phyloP scores from a whole-genome alignment of 1,140 invertebrate genomes.

The Diploscapter pachys region DNA sequence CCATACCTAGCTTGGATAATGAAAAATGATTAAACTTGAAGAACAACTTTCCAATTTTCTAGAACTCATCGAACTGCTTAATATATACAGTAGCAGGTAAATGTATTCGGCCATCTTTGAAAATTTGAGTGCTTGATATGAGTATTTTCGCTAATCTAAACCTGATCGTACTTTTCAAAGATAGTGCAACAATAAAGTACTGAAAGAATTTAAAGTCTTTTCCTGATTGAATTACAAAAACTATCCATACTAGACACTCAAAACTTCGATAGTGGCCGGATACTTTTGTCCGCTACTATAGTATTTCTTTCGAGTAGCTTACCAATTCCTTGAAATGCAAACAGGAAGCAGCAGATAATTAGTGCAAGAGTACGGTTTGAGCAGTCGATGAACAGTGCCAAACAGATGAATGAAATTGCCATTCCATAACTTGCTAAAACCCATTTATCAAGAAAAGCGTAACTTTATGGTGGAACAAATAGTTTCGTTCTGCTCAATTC shows the following conservation, averaged over 20 bases:
- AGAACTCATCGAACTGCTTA: too few species aligned
- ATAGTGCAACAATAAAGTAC: too few species aligned
- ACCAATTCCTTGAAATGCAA: not conserved
- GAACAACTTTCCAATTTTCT: slow-evolving; percentile 6
- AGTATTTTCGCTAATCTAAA: too few species aligned
- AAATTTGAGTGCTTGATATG: too few species aligned
- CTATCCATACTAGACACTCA: not conserved
- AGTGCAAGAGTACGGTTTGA: slow-evolving; percentile 7
- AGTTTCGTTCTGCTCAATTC: not conserved
- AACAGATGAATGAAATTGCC: not conserved
- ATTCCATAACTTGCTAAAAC: slow-evolving; percentile 10
- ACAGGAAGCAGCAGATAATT: not conserved
- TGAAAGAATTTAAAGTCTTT: too few species aligned
- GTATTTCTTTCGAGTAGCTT: slow-evolving; percentile 16
- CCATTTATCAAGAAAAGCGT: too few species aligned
- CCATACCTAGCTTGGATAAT: not conserved
- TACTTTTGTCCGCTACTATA: slow-evolving; percentile 37
- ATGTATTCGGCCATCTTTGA: too few species aligned
- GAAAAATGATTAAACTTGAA: not conserved
- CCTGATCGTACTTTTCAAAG: too few species aligned
- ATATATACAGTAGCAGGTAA: too few species aligned
- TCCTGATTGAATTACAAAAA: too few species aligned
- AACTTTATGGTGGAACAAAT: too few species aligned
- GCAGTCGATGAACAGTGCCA: slow-evolving; percentile 16
- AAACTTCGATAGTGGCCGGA: slow-evolving; percentile 34